Evolutionary conservation across 2,797 vertebrate species (phyloP).

Genomic region (Parambassis ranga): DNA sequence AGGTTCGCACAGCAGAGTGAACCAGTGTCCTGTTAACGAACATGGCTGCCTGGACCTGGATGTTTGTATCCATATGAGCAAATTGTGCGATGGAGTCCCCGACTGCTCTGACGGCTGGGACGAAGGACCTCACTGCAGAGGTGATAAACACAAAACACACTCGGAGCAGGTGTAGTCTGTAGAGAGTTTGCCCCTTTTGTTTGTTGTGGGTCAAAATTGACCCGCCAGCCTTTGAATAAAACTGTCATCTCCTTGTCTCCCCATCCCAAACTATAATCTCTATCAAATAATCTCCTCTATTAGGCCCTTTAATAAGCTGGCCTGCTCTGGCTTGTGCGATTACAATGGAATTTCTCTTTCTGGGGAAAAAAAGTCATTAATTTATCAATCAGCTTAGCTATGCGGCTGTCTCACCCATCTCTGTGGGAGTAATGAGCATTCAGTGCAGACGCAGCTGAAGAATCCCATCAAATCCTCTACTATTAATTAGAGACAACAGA

Average conservation of each 20-base stretch:
- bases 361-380: conserved; percentile 54
- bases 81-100: conserved; percentile 86
- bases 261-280: conserved; percentile 27
- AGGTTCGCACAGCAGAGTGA: conserved; percentile 91
- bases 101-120: conserved; percentile 92
- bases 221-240: neutral
- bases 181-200: neutral
- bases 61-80: conserved; percentile 90
- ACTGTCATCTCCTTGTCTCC: conserved; percentile 7
- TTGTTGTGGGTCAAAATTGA: conserved; percentile 19
- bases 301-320: conserved; percentile 46
- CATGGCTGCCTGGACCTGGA: conserved; percentile 91
- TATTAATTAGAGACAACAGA: conserved; percentile 59
- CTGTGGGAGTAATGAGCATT: conserved; percentile 40
- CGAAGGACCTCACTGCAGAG: conserved; percentile 91
- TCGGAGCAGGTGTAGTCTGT: neutral
- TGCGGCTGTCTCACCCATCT: conserved; percentile 29
- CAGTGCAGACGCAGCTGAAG: conserved; percentile 27
- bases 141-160: conserved; percentile 64
- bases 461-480: conserved; percentile 53
- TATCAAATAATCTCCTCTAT: conserved; percentile 28
- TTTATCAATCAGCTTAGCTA: conserved; percentile 56
- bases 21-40: conserved; percentile 92
- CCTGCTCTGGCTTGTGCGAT: conserved; percentile 14
- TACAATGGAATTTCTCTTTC: conserved; percentile 45